A percentile compares a stretch with the other conserved stretches of the same genome.
These are phyloP conservation scores for Cheirogaleus major DNA, from an alignment of 2,797 vertebrate genomes.

Conservation along the genomic window DNA sequence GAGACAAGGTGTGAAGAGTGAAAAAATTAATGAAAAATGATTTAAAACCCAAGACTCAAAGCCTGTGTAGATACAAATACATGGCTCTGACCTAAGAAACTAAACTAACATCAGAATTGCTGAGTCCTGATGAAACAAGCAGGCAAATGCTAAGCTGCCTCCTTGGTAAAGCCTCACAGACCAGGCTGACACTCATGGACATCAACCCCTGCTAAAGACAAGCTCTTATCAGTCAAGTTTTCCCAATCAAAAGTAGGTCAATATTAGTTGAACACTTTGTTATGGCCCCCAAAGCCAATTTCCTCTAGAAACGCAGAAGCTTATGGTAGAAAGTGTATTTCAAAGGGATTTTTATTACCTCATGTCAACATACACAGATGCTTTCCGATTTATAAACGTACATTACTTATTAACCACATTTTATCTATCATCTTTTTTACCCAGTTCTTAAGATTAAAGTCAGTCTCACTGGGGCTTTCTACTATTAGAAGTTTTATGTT, in stretches of 20 bases:
- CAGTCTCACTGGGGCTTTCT: neutral
- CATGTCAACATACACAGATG: neutral
- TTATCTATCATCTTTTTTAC: slow-evolving; percentile 45
- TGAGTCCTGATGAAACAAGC: neutral
- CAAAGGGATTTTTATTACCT: slow-evolving; percentile 23
- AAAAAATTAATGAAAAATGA: neutral
- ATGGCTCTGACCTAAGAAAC: neutral
- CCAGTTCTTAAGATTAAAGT: slow-evolving; percentile 56
- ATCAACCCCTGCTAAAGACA: neutral
- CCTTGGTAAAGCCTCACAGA: too few species aligned
- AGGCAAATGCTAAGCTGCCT: neutral
- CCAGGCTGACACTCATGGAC: neutral
- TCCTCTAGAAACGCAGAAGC: neutral
- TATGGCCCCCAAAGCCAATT: neutral
- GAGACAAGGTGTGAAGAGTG: neutral
- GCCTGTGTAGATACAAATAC: neutral
- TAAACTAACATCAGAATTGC: neutral
- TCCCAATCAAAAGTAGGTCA: neutral
- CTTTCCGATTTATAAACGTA: neutral
- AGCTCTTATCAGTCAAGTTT: neutral
- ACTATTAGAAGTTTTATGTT: slow-evolving; percentile 33
- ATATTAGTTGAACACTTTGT: neutral
- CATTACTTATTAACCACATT: slow-evolving; percentile 59
- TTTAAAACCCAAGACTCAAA: neutral
- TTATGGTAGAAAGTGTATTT: neutral